Base-by-base conservation (phyloP, 2,797 vertebrate genomes). In the Phoeniculus purpureus region DNA sequence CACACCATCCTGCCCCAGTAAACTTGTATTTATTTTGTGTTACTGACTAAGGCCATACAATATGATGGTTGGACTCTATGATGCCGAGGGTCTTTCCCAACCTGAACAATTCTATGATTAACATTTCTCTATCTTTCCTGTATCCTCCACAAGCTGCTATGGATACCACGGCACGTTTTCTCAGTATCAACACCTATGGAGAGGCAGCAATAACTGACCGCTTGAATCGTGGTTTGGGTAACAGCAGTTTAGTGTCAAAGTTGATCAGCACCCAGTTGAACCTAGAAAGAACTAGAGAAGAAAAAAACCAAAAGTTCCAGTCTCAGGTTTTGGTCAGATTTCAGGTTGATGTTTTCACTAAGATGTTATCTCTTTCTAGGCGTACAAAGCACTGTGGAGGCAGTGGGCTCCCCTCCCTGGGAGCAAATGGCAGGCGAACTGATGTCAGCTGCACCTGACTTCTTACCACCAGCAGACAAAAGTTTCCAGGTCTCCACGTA, bases 361-460 rank as follows among this genome's bases (percentile, higher is more conserved):
- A 67, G 54, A n/a, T 72, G 29, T 31, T 78, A 67, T 18, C 51
- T 73, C 5, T 89, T 64, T 23, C 64, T 52, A 82, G 71, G 82
- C 10, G 3, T 25, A 47, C 1, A 7, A 76, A 64, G 17, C 55
- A 48, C 62, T n/a, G 51, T 22, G 23, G n/a, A 79, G 32, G n/a
- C 48, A 55, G 43, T 2, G 7, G 13, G 47, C 20, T 81, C 48
- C 23, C 48, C 20, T 79, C 51, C 54, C 18, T 37, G 14, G 0
- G 0, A 85, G 50, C 27, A 54, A 58, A 32, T 23, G 7, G 59
- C 72, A 81, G 79, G 61, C 87, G 76, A 90, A 75, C 56, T 37
- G 50, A 15, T 59, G 86, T 62, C 65, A 84, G 72, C 66, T 81
- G 92, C 91, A 95, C 87, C 79, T 93, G 92, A 91, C 85, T 78